A percentile compares a stretch with the other conserved stretches of the same genome.
These are phyloP conservation scores for Corythoichthys intestinalis DNA, from an alignment of 2,113 vertebrate species.

Conservation along the genomic window DNA sequence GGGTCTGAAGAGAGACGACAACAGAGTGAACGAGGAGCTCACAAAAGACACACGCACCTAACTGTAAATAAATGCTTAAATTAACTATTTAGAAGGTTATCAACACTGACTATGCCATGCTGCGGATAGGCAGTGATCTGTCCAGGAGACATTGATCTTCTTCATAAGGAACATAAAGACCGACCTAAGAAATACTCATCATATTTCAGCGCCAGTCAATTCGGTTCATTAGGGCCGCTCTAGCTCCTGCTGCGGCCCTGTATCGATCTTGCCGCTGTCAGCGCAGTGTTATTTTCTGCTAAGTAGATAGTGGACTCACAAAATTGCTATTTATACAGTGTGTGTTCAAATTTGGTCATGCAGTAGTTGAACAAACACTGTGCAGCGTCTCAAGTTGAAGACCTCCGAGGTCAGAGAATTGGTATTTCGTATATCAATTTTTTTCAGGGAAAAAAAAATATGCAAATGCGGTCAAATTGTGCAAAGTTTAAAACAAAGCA, in stretches of 20 bases:
- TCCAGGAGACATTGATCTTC: constrained; percentile 72
- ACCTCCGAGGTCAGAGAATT: not conserved
- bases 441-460: constrained; percentile 28
- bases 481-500: not conserved
- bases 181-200: constrained; percentile 69
- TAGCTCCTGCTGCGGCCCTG: constrained; percentile 57
- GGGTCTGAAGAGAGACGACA: constrained; percentile 38
- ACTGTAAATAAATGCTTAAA: constrained; percentile 60
- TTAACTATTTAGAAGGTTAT: constrained; percentile 72
- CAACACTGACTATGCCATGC: constrained; percentile 46
- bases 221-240: constrained; percentile 68
- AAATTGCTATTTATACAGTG: constrained; percentile 49
- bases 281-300: constrained; percentile 52
- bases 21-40: constrained; percentile 14
- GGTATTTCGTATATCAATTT: not conserved
- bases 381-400: not conserved
- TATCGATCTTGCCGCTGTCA: constrained; percentile 66
- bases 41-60: constrained; percentile 27
- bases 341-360: constrained; percentile 26
- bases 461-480: constrained; percentile 5
- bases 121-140: constrained; percentile 59
- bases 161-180: constrained; percentile 72
- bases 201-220: constrained; percentile 71
- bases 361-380: constrained; percentile 13
- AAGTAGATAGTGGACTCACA: constrained; percentile 51